A percentile compares a stretch with the other conserved stretches of the same genome.
These are phyloP conservation scores for Leptopilina myrica DNA, from an alignment of 2,888 invertebrate species.

Conservation along the genomic window DNA sequence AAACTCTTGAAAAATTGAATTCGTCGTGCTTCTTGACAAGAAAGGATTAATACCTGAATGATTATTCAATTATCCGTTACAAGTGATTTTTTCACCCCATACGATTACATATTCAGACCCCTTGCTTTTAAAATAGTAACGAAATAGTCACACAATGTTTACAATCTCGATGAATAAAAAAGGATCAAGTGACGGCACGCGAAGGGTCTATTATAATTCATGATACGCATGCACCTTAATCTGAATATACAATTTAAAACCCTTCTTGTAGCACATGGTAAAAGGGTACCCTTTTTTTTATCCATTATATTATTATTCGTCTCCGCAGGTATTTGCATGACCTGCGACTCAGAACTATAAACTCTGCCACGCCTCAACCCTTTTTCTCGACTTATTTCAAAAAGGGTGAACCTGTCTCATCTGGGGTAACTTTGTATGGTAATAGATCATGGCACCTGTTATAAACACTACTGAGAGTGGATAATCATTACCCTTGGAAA, in stretches of 20 bases:
- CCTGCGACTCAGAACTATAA: slow-evolving; percentile 54
- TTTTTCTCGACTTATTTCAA: slow-evolving; percentile 58
- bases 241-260: slow-evolving; percentile 70
- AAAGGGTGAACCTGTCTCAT: slow-evolving; percentile 56
- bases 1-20: too few species aligned
- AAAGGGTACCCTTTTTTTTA: slow-evolving; percentile 61
- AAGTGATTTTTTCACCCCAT: too few species aligned
- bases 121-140: neutral
- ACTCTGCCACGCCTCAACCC: slow-evolving; percentile 64
- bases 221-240: slow-evolving; percentile 63
- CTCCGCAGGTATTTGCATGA: slow-evolving; percentile 70
- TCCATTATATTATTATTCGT: slow-evolving; percentile 59
- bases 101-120: too few species aligned
- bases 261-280: slow-evolving; percentile 61
- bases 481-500: slow-evolving; percentile 43
- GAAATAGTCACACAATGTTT: slow-evolving; percentile 45
- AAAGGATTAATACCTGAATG: too few species aligned
- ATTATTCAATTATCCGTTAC: too few species aligned
- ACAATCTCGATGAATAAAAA: slow-evolving; percentile 45
- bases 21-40: too few species aligned
- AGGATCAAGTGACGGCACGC: slow-evolving; percentile 59
- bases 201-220: slow-evolving; percentile 60
- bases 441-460: slow-evolving; percentile 59
- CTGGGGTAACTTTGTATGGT: slow-evolving; percentile 64
- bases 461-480: slow-evolving; percentile 26